A percentile compares a stretch with the other conserved stretches of the same genome.
Conservation (phyloP, 1,140 invertebrate species). For the Drosophila quadrilineata region DNA sequence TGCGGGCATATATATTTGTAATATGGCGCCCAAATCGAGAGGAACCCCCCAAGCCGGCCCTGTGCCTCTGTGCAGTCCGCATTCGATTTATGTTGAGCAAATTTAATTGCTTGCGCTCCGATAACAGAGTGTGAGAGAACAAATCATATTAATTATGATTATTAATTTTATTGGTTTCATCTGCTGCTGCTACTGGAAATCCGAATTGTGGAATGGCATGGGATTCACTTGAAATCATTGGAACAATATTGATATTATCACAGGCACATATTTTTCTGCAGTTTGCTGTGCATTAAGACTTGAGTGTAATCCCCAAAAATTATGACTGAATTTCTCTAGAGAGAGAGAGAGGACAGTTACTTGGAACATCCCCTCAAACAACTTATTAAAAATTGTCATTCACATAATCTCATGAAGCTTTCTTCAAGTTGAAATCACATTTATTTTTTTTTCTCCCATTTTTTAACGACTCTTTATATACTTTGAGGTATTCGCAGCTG, state of each 20-base stretch:
- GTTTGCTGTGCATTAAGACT: too few species aligned
- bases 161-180: conserved; percentile 65
- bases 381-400: conserved; percentile 18
- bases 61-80: not conserved
- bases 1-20: conserved; percentile 58
- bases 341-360: too few species aligned
- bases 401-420: conserved; percentile 23
- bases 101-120: conserved; percentile 66
- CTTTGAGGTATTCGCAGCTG: conserved; percentile 51
- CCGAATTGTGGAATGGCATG: not conserved
- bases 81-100: conserved; percentile 58
- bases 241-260: not conserved
- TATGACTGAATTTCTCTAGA: conserved; percentile 1
- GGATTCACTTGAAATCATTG: not conserved
- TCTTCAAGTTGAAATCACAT: not conserved
- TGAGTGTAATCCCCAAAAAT: conserved; percentile 3
- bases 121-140: too few species aligned
- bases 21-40: conserved; percentile 21
- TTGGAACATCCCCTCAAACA: not conserved
- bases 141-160: conserved; percentile 69
- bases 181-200: conserved; percentile 37
- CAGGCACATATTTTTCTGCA: too few species aligned
- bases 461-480: conserved; percentile 18
- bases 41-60: conserved; percentile 7
- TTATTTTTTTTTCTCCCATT: not conserved